Evolutionary conservation across 92 coral and sea anemone species (phyloP).

Genomic region (Epizoanthus rinbou): DNA sequence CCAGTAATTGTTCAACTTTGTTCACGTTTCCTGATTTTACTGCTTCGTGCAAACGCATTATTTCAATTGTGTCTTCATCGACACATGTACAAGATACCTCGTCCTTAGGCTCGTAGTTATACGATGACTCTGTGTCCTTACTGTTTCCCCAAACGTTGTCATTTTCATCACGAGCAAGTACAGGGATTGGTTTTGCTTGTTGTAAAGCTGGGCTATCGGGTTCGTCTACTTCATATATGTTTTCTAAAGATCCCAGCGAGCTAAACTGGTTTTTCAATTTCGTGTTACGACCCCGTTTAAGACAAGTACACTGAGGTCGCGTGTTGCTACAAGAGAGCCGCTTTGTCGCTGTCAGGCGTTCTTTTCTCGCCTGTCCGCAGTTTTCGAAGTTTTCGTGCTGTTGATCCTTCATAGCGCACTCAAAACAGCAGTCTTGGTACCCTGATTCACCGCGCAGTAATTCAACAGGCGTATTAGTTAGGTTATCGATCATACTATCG

Average conservation of each 20-base stretch:
- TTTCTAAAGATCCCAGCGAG: constrained; percentile 30
- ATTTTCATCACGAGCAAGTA: not conserved
- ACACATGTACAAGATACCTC: not conserved
- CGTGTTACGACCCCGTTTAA: constrained; percentile 31
- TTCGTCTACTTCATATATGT: constrained; percentile 33
- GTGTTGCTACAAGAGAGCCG: not conserved
- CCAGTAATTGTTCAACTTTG: constrained; percentile 51
- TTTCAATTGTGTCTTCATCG: constrained; percentile 46
- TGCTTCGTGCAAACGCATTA: constrained; percentile 70
- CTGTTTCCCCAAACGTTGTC: not conserved
- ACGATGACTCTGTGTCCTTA: not conserved
- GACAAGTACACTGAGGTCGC: not conserved
- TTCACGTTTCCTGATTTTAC: constrained; percentile 63
- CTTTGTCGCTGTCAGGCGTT: not conserved
- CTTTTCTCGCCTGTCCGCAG: not conserved
- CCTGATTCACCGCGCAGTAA: not conserved
- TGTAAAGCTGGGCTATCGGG: not conserved
- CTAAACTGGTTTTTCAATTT: constrained; percentile 11
- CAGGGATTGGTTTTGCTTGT: not conserved
- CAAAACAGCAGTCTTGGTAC: not conserved
- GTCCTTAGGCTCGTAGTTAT: not conserved
- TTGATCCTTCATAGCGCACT: not conserved
- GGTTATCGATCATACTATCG: not conserved
- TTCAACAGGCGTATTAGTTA: not conserved
- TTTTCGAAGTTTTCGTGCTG: not conserved